Evolutionary conservation across 2,797 vertebrate species (phyloP).

Genomic region (Oophaga sylvatica): DNA sequence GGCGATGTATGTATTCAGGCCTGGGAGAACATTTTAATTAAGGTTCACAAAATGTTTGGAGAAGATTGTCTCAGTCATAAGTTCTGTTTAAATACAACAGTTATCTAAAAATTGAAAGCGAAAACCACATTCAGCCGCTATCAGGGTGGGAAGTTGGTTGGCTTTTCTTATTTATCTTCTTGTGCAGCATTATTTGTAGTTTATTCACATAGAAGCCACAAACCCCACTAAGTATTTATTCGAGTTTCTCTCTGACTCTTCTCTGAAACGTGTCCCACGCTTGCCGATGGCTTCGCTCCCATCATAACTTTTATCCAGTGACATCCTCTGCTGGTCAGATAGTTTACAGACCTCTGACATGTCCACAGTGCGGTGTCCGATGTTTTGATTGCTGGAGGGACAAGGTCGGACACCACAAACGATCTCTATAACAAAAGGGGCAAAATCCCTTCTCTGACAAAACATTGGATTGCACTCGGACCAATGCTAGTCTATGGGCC

Average conservation of each 20-base stretch:
- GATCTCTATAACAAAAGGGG: too few species aligned
- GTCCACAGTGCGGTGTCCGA: too few species aligned
- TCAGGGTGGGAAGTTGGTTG: conserved; percentile 18
- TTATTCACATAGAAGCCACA: too few species aligned
- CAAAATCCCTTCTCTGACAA: too few species aligned
- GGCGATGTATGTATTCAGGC: neutral
- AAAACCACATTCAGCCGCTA: neutral
- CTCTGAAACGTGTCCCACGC: too few species aligned
- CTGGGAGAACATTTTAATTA: neutral
- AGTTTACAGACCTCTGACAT: neutral
- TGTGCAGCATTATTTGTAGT: too few species aligned
- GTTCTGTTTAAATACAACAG: too few species aligned
- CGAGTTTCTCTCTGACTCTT: neutral
- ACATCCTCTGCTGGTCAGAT: neutral
- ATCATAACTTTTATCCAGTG: neutral
- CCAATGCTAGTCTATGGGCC: too few species aligned
- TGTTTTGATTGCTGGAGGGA: too few species aligned
- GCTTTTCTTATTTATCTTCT: neutral
- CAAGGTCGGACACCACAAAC: too few species aligned
- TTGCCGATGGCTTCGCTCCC: too few species aligned
- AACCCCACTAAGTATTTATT: neutral
- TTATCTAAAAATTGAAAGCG: neutral
- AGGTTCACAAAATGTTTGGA: neutral
- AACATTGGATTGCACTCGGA: too few species aligned
- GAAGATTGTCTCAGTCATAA: neutral